Evolutionary conservation across 64 coral and sea anemone species (phyloP), one percentile per base, ranked within the genome.

Genomic region (Pachyseris speciosa): DNA sequence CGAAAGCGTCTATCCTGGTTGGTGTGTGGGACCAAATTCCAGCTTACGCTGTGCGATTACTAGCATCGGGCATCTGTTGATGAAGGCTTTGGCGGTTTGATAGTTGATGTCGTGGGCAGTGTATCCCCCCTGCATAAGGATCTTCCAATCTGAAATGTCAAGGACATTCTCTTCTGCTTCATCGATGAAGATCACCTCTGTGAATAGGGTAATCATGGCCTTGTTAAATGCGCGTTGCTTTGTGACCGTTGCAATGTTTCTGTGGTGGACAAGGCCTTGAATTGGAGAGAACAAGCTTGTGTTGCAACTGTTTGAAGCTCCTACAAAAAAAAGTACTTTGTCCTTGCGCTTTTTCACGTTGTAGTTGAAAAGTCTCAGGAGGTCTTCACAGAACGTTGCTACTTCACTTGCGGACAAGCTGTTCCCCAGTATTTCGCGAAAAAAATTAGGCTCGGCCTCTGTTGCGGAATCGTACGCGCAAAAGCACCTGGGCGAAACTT

Each of bases 41-140:
- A 67, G 37, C 42, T 72, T 72, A 9, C 15, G 20, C 84, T 86
- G 84, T 9, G 84, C 43, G 25, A 45, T 72, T 27, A 86, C 34
- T 36, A 86, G 25, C 83, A 86, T 86, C 17, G 64, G 83, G 65
- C 84, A 86, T 33, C 69, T 86, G 84, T 86, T 86, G 26, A 86
- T 33, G 45, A 86, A 86, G 30, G 84, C 43, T 31, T 49, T 70
- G 8, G 69, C 71, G 16, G 67, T 89, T 27, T 77, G 86, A 11
- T 89, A 76, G 13, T 89, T 77, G 1, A 86, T 47, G 43, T 72
- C 66, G 48, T 86, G 65, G 4, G 48, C 66, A 33, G 66, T 52
- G 22, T 86, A 72, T 43, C 66, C 84, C 34, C 86, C 86, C 31
- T 89, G 86, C 1, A 30, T 87, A 2, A 87, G 16, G 17, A 71